Evolutionary conservation across 2,797 vertebrate species (phyloP).

Genomic region (Myotis pilosus): DNA sequence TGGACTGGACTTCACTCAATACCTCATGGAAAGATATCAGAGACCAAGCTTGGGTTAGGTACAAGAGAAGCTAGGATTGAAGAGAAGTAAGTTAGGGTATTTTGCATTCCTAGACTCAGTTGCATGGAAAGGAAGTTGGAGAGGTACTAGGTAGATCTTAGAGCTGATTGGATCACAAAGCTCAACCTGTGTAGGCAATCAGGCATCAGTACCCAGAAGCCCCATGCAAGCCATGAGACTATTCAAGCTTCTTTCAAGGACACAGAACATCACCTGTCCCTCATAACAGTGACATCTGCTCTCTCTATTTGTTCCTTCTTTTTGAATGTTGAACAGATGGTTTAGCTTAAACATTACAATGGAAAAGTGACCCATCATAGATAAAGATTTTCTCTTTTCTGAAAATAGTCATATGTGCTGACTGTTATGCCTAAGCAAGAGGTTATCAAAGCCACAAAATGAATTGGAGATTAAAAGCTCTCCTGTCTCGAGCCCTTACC

Average conservation of each 20-base stretch:
- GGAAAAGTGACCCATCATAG: background rate
- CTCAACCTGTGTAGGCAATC: background rate
- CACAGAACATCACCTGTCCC: background rate
- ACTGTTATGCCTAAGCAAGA: background rate
- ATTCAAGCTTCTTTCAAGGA: background rate
- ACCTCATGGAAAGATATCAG: background rate
- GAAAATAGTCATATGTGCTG: background rate
- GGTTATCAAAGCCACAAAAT: background rate
- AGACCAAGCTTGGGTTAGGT: background rate
- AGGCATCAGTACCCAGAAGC: background rate
- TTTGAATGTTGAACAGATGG: background rate
- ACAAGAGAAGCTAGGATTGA: background rate
- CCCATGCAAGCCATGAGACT: background rate
- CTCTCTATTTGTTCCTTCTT: background rate
- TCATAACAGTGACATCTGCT: background rate
- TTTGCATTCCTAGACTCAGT: background rate
- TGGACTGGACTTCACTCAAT: background rate
- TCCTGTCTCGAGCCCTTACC: too few species aligned
- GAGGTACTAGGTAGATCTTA: background rate
- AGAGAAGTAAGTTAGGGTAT: background rate
- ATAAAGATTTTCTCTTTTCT: background rate
- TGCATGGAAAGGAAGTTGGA: background rate
- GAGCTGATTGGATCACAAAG: background rate
- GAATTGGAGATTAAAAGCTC: background rate
- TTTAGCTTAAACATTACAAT: background rate